Evolutionary conservation across 2,797 vertebrate genomes (phyloP).

Genomic region (Notolepis coatsorum): DNA sequence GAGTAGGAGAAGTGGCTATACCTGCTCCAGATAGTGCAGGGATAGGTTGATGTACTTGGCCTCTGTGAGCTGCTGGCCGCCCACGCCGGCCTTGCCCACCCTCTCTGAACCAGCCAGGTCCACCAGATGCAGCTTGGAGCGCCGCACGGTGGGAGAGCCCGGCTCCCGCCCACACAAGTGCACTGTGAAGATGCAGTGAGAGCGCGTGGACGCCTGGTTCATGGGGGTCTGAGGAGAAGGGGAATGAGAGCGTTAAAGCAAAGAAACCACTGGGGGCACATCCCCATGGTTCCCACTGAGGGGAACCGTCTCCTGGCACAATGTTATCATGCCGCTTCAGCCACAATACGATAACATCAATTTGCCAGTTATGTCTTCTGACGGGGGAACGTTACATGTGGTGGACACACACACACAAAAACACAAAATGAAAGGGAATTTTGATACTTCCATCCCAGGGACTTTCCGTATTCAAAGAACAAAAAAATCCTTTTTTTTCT

Average conservation of each 20-base stretch:
- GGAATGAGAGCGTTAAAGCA: neutral
- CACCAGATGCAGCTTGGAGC: slow-evolving; percentile 94
- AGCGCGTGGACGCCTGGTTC: slow-evolving; percentile 97
- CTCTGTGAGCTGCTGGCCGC: slow-evolving; percentile 91
- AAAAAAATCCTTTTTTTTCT: slow-evolving; percentile 38
- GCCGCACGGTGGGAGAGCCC: slow-evolving; percentile 86
- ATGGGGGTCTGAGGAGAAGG: slow-evolving; percentile 88
- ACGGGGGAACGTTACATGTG: neutral
- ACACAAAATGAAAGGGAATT: neutral
- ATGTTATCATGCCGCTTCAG: too few species aligned
- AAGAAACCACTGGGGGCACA: too few species aligned
- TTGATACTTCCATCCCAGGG: slow-evolving; percentile 24
- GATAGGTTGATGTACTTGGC: slow-evolving; percentile 98
- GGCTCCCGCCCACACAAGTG: slow-evolving; percentile 92
- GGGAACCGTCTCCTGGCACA: too few species aligned
- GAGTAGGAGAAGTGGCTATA: slow-evolving; percentile 66
- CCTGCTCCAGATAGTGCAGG: slow-evolving; percentile 96
- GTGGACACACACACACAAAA: too few species aligned
- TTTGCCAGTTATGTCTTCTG: slow-evolving; percentile 4
- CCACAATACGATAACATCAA: too few species aligned
- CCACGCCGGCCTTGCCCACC: slow-evolving; percentile 90
- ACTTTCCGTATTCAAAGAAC: slow-evolving; percentile 45
- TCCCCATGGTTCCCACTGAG: too few species aligned
- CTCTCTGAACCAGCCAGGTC: slow-evolving; percentile 97
- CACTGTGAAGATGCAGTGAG: slow-evolving; percentile 97